Evolutionary conservation across 2,797 vertebrate species (phyloP).

Genomic region (Eupleurogrammus muticus): DNA sequence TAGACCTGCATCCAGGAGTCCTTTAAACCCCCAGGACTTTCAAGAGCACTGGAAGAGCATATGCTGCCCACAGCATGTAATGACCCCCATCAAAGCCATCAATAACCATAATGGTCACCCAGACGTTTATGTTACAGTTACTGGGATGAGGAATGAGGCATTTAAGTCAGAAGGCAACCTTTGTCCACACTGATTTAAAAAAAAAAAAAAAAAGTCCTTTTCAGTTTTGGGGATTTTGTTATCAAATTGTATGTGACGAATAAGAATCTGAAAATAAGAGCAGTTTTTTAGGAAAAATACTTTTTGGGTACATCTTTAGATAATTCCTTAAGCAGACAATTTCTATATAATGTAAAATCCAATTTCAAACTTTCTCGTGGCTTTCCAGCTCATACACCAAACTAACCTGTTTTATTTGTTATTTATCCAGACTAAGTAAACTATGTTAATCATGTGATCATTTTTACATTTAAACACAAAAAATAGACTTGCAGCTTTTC

Average conservation of each 20-base stretch:
- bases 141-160: slow-evolving; percentile 75
- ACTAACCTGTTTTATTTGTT: slow-evolving; percentile 7
- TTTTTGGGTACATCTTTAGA: slow-evolving; percentile 12
- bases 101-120: slow-evolving; percentile 83
- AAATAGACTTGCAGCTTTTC: neutral
- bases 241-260: slow-evolving; percentile 32
- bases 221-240: slow-evolving; percentile 36
- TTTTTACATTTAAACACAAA: slow-evolving; percentile 18
- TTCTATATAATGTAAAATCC: slow-evolving; percentile 1
- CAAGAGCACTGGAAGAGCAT: slow-evolving; percentile 75
- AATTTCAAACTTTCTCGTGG: neutral
- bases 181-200: slow-evolving; percentile 53
- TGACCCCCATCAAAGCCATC: slow-evolving; percentile 80
- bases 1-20: slow-evolving; percentile 58
- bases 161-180: slow-evolving; percentile 69
- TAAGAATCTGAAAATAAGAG: slow-evolving; percentile 32
- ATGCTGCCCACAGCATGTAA: slow-evolving; percentile 82
- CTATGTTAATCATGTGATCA: slow-evolving; percentile 2
- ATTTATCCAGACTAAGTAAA: neutral
- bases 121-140: slow-evolving; percentile 82
- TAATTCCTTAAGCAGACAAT: slow-evolving; percentile 6
- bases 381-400: neutral
- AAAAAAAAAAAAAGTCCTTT: slow-evolving; percentile 37
- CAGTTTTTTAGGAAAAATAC: slow-evolving; percentile 14
- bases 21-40: slow-evolving; percentile 65